phyloP scores from a whole-genome alignment of 2,113 vertebrate genomes.

The Xyrauchen texanus region DNA sequence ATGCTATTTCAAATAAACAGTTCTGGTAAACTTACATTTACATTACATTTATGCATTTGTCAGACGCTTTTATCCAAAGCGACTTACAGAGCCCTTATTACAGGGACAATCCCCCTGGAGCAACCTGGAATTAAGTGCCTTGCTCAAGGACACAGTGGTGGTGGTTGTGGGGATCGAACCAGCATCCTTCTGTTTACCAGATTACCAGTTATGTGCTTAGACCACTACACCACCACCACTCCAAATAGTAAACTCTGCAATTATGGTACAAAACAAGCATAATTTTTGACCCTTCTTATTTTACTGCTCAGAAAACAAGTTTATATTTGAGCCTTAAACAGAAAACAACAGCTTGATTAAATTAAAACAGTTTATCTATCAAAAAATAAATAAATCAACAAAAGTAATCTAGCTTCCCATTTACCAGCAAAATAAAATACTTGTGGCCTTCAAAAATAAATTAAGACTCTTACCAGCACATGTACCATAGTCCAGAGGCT shows the following conservation, averaged over 20 bases:
- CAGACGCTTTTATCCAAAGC: too few species aligned
- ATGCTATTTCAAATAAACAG: too few species aligned
- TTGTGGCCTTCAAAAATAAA: slow-evolving; percentile 37
- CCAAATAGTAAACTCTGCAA: neutral
- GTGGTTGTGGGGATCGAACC: too few species aligned
- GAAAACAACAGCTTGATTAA: slow-evolving; percentile 7
- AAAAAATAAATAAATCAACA: neutral
- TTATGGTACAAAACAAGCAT: neutral
- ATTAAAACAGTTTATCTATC: neutral
- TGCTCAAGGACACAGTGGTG: too few species aligned
- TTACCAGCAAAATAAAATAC: slow-evolving; percentile 22
- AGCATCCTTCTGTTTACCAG: too few species aligned
- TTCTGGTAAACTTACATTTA: too few species aligned
- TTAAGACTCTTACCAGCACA: slow-evolving; percentile 70
- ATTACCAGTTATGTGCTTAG: too few species aligned
- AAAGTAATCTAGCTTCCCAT: neutral
- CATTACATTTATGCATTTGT: too few species aligned
- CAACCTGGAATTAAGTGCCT: too few species aligned
- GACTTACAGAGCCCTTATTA: too few species aligned
- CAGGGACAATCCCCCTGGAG: too few species aligned
- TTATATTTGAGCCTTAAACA: neutral
- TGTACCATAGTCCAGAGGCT: slow-evolving; percentile 68
- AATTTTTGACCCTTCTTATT: slow-evolving; percentile 3
- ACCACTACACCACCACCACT: too few species aligned
- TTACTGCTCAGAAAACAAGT: neutral